Percentiles rank a stretch among this genome's conserved stretches.
Conservation (phyloP, 2,113 vertebrate species). For the Chaetodon trifascialis region DNA sequence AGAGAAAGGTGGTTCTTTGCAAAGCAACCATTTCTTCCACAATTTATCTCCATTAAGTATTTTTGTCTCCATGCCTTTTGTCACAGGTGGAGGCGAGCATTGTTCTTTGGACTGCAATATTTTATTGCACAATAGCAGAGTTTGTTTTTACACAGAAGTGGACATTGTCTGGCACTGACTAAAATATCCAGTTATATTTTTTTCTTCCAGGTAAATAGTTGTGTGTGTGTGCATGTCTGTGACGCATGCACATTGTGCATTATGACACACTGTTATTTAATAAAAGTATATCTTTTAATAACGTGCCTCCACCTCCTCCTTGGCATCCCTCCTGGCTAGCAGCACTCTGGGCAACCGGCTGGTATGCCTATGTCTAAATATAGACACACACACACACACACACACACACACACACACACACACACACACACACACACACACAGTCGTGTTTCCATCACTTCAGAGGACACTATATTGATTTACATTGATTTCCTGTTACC, state of each 20-base stretch:
- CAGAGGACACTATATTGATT: no score
- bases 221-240: not conserved
- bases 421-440: not conserved
- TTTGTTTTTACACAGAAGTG: no score
- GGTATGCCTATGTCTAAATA: slow-evolving; percentile 29
- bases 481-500: no score
- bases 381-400: not conserved
- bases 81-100: not conserved
- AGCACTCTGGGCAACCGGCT: slow-evolving; percentile 6
- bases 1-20: slow-evolving; percentile 16
- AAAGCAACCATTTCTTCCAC: not conserved
- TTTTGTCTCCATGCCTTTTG: slow-evolving; percentile 6
- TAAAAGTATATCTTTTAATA: not conserved
- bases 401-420: slow-evolving; percentile 4
- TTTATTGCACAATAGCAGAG: not conserved
- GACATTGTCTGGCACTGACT: not conserved
- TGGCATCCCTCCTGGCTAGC: not conserved
- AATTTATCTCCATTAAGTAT: slow-evolving; percentile 31
- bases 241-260: not conserved
- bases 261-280: slow-evolving; percentile 17
- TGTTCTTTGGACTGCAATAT: not conserved
- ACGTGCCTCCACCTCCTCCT: not conserved
- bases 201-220: not conserved
- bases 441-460: no score
- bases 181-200: not conserved